These are phyloP conservation scores for Lacerta bilineata DNA, from an alignment of 2,797 vertebrate genomes.

Conservation along the genomic window DNA sequence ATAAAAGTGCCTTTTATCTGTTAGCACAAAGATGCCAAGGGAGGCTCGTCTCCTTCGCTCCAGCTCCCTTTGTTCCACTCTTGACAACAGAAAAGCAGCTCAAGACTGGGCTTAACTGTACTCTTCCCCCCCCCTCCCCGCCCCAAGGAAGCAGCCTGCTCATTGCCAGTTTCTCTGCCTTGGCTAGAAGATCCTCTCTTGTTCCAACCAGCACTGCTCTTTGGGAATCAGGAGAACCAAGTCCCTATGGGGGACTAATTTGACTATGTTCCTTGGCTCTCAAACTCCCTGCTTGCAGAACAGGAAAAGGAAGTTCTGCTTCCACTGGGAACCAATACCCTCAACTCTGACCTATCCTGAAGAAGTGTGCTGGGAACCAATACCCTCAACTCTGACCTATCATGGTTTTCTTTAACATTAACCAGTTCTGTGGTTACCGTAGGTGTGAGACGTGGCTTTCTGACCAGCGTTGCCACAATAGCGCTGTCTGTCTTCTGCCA, in stretches of 20 bases:
- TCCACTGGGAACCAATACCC: neutral
- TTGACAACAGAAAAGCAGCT: neutral
- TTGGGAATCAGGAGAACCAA: neutral
- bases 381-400: neutral
- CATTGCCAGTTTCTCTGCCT: neutral
- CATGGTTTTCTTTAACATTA: neutral
- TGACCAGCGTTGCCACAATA: neutral
- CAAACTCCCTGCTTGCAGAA: neutral
- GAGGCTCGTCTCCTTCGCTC: neutral
- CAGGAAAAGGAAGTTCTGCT: neutral
- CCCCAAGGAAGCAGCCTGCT: neutral
- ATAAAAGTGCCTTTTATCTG: neutral
- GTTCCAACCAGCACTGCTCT: neutral
- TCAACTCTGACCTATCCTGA: neutral
- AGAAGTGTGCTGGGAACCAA: neutral
- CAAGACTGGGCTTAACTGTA: neutral
- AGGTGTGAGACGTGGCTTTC: neutral
- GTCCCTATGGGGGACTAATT: neutral
- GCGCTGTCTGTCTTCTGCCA: neutral
- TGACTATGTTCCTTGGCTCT: neutral
- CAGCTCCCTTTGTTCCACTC: neutral
- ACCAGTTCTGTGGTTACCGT: neutral
- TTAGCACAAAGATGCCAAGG: neutral
- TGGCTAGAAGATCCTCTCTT: neutral
- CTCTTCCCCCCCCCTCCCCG: neutral